A percentile compares a stretch with the other conserved stretches of the same genome.
Conservation (phyloP, 2,113 vertebrate genomes). For the Maccullochella peelii region DNA sequence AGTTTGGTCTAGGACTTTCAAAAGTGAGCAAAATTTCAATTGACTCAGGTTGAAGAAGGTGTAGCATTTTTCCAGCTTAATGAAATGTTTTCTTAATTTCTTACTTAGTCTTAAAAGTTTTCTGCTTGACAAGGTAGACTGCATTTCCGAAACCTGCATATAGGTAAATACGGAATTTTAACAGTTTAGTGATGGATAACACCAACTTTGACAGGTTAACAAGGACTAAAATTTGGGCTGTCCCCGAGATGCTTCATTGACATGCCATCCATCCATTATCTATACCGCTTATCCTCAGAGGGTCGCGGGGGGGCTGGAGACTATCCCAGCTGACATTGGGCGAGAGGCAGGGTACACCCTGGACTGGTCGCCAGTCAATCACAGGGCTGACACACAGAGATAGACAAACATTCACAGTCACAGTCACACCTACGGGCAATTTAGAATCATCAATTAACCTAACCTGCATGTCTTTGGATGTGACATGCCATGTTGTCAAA, state of each 20-base stretch:
- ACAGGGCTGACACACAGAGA: too few relatives aligned
- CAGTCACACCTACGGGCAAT: too few relatives aligned
- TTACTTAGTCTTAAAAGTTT: not conserved
- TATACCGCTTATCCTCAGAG: too few relatives aligned
- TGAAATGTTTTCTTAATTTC: too few relatives aligned
- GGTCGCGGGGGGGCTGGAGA: too few relatives aligned
- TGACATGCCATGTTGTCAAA: constrained; percentile 41
- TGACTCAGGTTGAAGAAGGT: not conserved
- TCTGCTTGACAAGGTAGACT: not conserved
- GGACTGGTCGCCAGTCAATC: too few relatives aligned
- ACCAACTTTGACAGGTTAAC: not conserved
- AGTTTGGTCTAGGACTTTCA: not conserved
- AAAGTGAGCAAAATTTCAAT: not conserved
- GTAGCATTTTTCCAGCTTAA: not conserved
- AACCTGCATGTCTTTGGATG: too few relatives aligned
- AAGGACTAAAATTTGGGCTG: not conserved
- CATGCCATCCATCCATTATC: too few relatives aligned
- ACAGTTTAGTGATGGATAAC: not conserved
- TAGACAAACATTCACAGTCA: too few relatives aligned
- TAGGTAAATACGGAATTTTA: not conserved
- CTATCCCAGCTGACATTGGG: too few relatives aligned
- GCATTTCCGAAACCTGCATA: not conserved
- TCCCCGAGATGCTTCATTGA: constrained; percentile 20
- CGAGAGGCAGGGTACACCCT: too few relatives aligned
- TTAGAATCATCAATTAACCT: too few relatives aligned